phyloP scores from a whole-genome alignment of 2,888 invertebrate species.

The Argyra leucocephala region DNA sequence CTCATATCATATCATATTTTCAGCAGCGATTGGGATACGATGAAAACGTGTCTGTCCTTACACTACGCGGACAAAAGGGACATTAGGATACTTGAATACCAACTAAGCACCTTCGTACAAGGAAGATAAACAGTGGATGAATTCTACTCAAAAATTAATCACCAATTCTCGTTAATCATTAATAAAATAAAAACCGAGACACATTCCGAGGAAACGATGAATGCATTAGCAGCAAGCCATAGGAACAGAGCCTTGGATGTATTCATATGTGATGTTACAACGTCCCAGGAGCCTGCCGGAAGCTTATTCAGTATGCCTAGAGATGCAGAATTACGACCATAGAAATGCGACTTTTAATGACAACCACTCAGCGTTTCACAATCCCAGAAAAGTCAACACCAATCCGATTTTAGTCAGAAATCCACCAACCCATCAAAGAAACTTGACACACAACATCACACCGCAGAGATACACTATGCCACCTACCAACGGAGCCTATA shows the following conservation, averaged over 20 bases:
- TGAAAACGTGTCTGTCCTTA: too few relatives aligned
- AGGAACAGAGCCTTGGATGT: conserved; percentile 11
- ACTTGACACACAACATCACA: too few relatives aligned
- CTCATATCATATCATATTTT: conserved; percentile 16
- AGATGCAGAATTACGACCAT: conserved; percentile 12
- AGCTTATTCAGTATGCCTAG: conserved; percentile 16
- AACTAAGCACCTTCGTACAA: conserved; percentile 15
- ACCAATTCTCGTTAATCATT: conserved; percentile 10
- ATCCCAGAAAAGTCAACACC: conserved; percentile 12
- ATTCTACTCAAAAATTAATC: conserved; percentile 11
- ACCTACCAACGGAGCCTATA: too few relatives aligned
- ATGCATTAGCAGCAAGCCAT: conserved; percentile 8
- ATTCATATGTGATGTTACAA: conserved; percentile 13
- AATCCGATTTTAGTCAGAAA: neutral
- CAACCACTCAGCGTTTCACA: conserved; percentile 7
- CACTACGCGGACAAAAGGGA: conserved; percentile 19
- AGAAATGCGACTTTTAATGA: neutral
- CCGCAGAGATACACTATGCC: too few relatives aligned
- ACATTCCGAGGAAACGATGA: neutral
- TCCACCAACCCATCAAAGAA: too few relatives aligned
- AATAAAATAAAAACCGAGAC: conserved; percentile 14
- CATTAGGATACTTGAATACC: conserved; percentile 14
- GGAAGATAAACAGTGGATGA: conserved; percentile 11
- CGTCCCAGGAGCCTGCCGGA: conserved; percentile 12
- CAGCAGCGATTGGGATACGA: conserved; percentile 10